A percentile compares a stretch with the other conserved stretches of the same genome.
These are phyloP conservation scores for Ctenosaura bakeri DNA, from an alignment of 2,797 vertebrate species.

Conservation along the genomic window DNA sequence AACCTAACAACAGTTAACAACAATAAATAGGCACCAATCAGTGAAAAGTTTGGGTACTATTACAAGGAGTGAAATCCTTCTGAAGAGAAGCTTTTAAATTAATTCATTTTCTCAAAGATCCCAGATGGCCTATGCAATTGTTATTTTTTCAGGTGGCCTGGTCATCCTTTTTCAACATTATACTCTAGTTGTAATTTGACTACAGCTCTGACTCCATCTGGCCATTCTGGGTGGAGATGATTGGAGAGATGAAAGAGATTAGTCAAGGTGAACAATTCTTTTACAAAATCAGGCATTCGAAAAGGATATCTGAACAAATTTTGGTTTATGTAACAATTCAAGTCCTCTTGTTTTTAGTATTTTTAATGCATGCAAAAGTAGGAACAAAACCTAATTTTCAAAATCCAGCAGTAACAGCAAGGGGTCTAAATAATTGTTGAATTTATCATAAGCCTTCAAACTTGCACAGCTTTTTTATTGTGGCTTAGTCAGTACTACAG, in stretches of 20 bases:
- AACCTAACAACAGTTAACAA: too few species aligned
- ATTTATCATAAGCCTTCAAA: slow-evolving; percentile 17
- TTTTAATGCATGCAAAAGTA: slow-evolving; percentile 5
- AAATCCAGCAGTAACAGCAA: background rate
- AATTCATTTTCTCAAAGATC: background rate
- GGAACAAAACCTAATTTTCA: background rate
- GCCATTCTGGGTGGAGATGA: background rate
- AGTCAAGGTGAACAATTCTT: background rate
- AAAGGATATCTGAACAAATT: background rate
- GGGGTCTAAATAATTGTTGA: slow-evolving; percentile 15
- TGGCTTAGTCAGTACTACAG: slow-evolving; percentile 1
- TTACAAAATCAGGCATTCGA: background rate
- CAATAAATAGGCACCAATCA: background rate
- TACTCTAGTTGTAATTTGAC: background rate
- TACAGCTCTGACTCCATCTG: background rate
- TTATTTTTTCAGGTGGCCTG: background rate
- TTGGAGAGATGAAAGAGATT: background rate
- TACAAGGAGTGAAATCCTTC: background rate
- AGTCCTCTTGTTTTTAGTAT: background rate
- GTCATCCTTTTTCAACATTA: background rate
- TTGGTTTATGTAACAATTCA: background rate
- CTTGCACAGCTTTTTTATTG: background rate
- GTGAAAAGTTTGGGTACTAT: background rate
- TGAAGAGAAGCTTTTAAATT: background rate
- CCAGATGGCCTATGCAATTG: background rate